phyloP scores from a whole-genome alignment of 2,888 invertebrate genomes.

The Drosophila meridiana region DNA sequence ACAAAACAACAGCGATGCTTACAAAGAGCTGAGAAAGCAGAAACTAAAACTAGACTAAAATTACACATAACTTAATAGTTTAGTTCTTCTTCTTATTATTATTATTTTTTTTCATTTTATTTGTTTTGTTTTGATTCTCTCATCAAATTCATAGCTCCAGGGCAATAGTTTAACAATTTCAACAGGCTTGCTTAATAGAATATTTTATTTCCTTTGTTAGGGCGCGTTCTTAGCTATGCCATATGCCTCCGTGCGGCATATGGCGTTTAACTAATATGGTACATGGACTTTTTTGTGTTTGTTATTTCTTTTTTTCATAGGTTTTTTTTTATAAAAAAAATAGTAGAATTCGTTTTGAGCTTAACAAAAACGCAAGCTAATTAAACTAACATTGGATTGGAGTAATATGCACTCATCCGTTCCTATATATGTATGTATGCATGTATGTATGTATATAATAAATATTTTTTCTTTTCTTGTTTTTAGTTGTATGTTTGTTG shows the following conservation, averaged over 20 bases:
- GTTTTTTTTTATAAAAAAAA: slow-evolving; percentile 74
- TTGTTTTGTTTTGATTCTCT: slow-evolving; percentile 37
- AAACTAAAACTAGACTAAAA: slow-evolving; percentile 49
- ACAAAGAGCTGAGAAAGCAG: slow-evolving; percentile 52
- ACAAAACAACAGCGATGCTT: slow-evolving; percentile 74
- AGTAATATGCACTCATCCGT: slow-evolving; percentile 51
- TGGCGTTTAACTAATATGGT: slow-evolving; percentile 74
- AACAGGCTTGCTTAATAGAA: slow-evolving; percentile 61
- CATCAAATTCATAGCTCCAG: slow-evolving; percentile 64
- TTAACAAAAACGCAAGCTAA: slow-evolving; percentile 85
- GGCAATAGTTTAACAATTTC: slow-evolving; percentile 71
- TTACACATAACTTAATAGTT: slow-evolving; percentile 41
- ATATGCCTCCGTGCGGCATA: slow-evolving; percentile 46
- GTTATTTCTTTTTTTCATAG: slow-evolving; percentile 33
- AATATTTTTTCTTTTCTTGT: slow-evolving; percentile 61
- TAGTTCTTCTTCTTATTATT: slow-evolving; percentile 3
- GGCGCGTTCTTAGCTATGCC: slow-evolving; percentile 45
- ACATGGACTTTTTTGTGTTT: slow-evolving; percentile 61
- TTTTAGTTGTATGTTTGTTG: slow-evolving; percentile 42
- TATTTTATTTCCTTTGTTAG: slow-evolving; percentile 30
- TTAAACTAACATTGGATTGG: slow-evolving; percentile 66
- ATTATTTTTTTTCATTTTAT: not conserved
- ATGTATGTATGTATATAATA: slow-evolving; percentile 57
- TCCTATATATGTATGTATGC: slow-evolving; percentile 35
- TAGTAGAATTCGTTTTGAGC: slow-evolving; percentile 78